These are phyloP conservation scores for Melanotus villosus DNA, from an alignment of 2,888 invertebrate genomes.

Conservation along the genomic window DNA sequence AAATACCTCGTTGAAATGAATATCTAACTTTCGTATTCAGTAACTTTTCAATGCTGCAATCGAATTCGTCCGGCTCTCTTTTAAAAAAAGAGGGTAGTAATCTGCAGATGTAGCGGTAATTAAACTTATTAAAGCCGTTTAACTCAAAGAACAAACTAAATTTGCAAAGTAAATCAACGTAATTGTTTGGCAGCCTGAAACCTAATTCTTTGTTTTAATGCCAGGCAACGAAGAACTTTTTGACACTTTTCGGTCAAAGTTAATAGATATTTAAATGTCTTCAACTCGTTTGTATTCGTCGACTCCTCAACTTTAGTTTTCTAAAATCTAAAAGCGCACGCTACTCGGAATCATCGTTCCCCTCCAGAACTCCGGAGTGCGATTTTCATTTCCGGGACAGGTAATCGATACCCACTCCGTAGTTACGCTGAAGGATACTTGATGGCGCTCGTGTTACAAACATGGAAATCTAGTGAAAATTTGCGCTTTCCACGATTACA, in stretches of 20 bases:
- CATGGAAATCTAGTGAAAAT: too few species aligned
- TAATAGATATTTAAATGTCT: conserved; percentile 12
- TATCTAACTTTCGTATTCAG: too few species aligned
- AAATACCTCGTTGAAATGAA: too few species aligned
- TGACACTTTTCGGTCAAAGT: neutral
- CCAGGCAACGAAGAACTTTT: neutral
- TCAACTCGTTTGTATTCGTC: neutral
- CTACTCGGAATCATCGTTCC: conserved; percentile 3
- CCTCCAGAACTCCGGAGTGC: neutral
- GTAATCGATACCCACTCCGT: neutral
- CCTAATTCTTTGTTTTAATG: neutral
- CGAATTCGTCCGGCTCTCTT: neutral
- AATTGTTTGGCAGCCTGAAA: neutral
- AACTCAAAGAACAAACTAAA: neutral
- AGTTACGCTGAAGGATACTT: neutral
- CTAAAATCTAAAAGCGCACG: neutral
- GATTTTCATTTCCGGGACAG: conserved; percentile 17
- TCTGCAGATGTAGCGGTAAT: neutral
- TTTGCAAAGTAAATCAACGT: neutral
- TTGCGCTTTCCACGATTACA: too few species aligned
- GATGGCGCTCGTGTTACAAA: too few species aligned
- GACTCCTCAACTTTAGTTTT: neutral
- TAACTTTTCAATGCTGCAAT: neutral
- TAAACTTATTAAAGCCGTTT: neutral
- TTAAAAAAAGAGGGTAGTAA: neutral